Conservation (phyloP, 2,797 vertebrate species). For the Cryptoblepharus egeriae region DNA sequence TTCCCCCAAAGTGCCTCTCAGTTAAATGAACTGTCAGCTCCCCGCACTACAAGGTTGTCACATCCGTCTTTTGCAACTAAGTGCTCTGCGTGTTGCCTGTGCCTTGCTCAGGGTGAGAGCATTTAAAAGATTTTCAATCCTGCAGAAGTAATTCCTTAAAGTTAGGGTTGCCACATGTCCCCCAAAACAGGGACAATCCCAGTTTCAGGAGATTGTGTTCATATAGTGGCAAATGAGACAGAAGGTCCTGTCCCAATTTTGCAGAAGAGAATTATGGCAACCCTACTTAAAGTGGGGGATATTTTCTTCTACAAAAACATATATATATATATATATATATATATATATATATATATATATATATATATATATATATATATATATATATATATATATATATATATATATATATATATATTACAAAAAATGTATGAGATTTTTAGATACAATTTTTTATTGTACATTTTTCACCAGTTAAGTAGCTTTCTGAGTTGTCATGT, state of each 20-base stretch:
- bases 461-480: not conserved
- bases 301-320: not conserved
- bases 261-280: too few species aligned
- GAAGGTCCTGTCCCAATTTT: too few species aligned
- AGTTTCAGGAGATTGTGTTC: too few species aligned
- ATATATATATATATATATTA: too few species aligned
- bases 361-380: too few species aligned
- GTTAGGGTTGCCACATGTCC: too few species aligned
- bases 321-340: too few species aligned
- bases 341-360: too few species aligned
- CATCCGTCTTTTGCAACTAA: not conserved
- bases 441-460: not conserved
- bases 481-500: not conserved
- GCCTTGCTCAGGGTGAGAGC: not conserved
- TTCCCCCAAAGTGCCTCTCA: not conserved
- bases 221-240: too few species aligned
- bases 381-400: too few species aligned
- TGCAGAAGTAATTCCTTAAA: not conserved
- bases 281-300: not conserved
- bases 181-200: too few species aligned
- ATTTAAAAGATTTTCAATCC: not conserved
- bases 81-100: not conserved
- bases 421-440: too few species aligned
- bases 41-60: not conserved
- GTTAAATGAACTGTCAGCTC: not conserved